These are phyloP conservation scores for Anoplophora glabripennis DNA, from an alignment of 1,140 invertebrate species.

Conservation along the genomic window DNA sequence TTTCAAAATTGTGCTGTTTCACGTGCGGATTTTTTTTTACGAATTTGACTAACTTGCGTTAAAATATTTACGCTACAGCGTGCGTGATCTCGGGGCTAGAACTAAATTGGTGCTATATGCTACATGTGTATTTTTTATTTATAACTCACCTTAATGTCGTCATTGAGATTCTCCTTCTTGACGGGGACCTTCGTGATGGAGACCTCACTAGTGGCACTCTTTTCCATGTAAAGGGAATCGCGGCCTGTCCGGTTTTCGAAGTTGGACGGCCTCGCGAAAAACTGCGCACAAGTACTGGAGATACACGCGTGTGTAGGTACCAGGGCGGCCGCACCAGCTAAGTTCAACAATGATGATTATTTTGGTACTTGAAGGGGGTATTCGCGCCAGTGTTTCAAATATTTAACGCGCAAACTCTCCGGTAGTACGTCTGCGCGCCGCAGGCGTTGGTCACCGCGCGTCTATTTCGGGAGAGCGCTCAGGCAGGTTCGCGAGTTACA, in stretches of 20 bases:
- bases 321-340: background rate
- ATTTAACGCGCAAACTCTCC: conserved; percentile 14
- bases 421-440: conserved; percentile 4
- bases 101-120: background rate
- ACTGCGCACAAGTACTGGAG: conserved; percentile 1
- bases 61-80: background rate
- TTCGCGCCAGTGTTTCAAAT: conserved; percentile 4
- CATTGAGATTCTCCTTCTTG: conserved; percentile 32
- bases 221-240: conserved; percentile 24
- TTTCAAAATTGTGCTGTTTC: background rate
- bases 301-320: background rate
- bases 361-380: conserved; percentile 10
- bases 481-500: too few species aligned
- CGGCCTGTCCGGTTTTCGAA: conserved; percentile 1
- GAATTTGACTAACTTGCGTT: background rate
- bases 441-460: too few species aligned
- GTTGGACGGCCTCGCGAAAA: background rate
- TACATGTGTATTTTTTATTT: background rate
- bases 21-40: background rate
- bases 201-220: conserved; percentile 22
- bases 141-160: conserved; percentile 35
- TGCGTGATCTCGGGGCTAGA: background rate
- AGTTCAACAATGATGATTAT: conserved; percentile 15
- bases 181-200: conserved; percentile 27
- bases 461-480: too few species aligned